Percentiles rank a stretch among this genome's conserved stretches.
phyloP scores from a whole-genome alignment of 1,140 invertebrate genomes.

The Oedothorax gibbosus region DNA sequence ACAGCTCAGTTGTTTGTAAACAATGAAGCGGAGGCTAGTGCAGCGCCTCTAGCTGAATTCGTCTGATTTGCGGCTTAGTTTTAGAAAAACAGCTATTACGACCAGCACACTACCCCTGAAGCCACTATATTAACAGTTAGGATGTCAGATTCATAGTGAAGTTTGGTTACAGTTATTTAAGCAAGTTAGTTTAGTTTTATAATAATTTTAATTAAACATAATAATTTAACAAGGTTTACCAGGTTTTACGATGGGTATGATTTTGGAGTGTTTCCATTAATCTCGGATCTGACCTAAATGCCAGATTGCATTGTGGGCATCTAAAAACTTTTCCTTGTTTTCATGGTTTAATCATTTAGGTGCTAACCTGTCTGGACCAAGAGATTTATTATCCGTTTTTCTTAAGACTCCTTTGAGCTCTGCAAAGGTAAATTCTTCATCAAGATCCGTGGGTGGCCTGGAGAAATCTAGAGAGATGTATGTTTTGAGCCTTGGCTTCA shows the following conservation, averaged over 20 bases:
- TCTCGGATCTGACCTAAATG: not conserved
- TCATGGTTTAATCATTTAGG: not conserved
- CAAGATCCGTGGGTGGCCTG: not conserved
- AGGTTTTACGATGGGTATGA: too few relatives aligned
- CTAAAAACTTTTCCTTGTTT: not conserved
- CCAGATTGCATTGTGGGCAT: not conserved
- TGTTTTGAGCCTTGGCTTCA: not conserved
- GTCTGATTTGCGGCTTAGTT: too few relatives aligned
- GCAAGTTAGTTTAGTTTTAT: too few relatives aligned
- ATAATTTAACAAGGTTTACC: not conserved
- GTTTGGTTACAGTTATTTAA: too few relatives aligned
- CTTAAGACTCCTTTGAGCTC: not conserved
- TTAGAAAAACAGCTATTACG: too few relatives aligned
- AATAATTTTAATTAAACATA: too few relatives aligned
- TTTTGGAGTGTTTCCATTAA: not conserved
- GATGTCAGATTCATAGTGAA: too few relatives aligned
- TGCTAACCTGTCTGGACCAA: not conserved
- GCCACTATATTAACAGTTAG: too few relatives aligned
- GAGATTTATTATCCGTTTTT: not conserved
- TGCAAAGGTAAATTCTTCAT: not conserved
- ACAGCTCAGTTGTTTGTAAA: too few relatives aligned
- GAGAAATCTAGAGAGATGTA: not conserved
- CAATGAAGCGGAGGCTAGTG: too few relatives aligned
- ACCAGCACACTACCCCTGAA: too few relatives aligned
- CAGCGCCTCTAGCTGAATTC: too few relatives aligned